A percentile compares a stretch with the other conserved stretches of the same genome.
phyloP scores from a whole-genome alignment of 2,888 invertebrate genomes.

The Tenthredo livida region DNA sequence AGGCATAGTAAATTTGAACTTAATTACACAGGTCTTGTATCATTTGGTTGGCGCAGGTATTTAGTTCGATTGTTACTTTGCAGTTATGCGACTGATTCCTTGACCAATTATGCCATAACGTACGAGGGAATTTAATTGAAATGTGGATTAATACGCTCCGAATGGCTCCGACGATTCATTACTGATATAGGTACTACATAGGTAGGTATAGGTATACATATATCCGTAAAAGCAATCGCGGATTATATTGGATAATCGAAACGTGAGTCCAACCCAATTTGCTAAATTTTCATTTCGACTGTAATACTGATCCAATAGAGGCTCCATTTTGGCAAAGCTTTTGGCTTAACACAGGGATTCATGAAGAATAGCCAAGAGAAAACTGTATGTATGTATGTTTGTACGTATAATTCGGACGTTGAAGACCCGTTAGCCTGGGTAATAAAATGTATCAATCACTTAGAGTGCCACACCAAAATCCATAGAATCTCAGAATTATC shows the following conservation, averaged over 20 bases:
- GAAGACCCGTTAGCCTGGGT: neutral
- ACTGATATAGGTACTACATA: neutral
- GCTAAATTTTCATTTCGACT: neutral
- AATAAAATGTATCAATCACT: constrained; percentile 25
- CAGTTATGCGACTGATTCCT: neutral
- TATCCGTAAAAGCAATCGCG: constrained; percentile 30
- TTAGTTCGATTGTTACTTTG: neutral
- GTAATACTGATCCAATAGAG: neutral
- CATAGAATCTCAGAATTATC: neutral
- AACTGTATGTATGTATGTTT: neutral
- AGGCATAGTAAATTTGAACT: neutral
- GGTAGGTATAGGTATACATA: neutral
- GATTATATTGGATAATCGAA: neutral
- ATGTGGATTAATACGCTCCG: constrained; percentile 19
- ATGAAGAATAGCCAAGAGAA: neutral
- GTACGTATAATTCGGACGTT: neutral
- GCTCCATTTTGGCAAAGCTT: neutral
- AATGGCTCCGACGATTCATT: neutral
- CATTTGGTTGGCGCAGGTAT: neutral
- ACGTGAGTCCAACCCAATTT: neutral
- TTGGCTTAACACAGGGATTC: neutral
- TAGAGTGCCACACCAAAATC: neutral
- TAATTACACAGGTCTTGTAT: neutral
- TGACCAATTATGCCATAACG: neutral
- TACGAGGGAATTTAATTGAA: constrained; percentile 26